Percentiles rank a stretch among this genome's conserved stretches.
Conservation (phyloP, 2,888 invertebrate species). For the Ormyrus rosae region DNA sequence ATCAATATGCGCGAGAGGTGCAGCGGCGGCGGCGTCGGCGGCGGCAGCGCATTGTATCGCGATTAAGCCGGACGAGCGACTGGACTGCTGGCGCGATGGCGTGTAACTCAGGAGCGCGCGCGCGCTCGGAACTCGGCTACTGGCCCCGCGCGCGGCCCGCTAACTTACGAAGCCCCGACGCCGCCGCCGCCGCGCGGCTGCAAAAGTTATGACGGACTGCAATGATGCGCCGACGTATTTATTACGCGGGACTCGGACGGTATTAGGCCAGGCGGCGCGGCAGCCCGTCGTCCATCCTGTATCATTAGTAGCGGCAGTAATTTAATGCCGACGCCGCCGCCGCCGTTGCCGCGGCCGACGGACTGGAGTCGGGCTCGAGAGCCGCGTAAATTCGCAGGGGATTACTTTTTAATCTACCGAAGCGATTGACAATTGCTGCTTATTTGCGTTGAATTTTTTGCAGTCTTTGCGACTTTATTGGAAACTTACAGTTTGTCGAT, state of each 20-base stretch:
- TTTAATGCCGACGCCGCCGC: constrained; percentile 22
- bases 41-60: constrained; percentile 47
- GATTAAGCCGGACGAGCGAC: constrained; percentile 42
- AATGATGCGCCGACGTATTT: constrained; percentile 67
- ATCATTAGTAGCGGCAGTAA: constrained; percentile 55
- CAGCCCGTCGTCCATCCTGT: constrained; percentile 52
- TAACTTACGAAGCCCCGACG: constrained; percentile 20
- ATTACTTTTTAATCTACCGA: too few relatives aligned
- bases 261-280: constrained; percentile 33
- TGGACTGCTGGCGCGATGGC: background rate
- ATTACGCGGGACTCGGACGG: constrained; percentile 61
- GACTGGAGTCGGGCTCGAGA: too few relatives aligned
- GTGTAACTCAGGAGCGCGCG: constrained; percentile 39
- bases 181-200: constrained; percentile 37
- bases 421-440: too few relatives aligned
- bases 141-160: background rate
- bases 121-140: background rate
- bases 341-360: too few relatives aligned
- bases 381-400: too few relatives aligned
- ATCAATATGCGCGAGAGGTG: constrained; percentile 31
- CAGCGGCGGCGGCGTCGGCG: background rate
- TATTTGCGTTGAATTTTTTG: too few relatives aligned
- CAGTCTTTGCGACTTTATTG: too few relatives aligned
- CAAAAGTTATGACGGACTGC: constrained; percentile 66
- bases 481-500: background rate